These are phyloP conservation scores for Volucella bombylans DNA, from an alignment of 2,888 invertebrate species.

Conservation along the genomic window DNA sequence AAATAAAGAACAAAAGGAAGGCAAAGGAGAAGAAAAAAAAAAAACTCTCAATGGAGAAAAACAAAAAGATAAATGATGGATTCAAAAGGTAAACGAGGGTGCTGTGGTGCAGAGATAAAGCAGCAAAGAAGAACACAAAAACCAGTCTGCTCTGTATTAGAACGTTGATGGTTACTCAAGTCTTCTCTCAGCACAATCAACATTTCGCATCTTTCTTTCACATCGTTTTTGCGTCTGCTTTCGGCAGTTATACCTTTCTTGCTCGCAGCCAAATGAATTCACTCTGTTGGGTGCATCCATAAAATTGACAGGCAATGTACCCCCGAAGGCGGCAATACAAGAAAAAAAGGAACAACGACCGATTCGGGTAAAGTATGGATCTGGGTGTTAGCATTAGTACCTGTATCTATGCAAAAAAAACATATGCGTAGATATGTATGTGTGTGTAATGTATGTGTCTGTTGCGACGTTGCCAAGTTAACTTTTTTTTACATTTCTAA, in stretches of 20 bases:
- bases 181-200: slow-evolving; percentile 10
- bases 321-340: too few species aligned
- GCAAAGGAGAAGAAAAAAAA: not conserved
- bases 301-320: not conserved
- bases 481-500: not conserved
- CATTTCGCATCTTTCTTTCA: not conserved
- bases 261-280: not conserved
- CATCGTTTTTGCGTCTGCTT: not conserved
- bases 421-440: not conserved
- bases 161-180: not conserved
- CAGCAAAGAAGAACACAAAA: not conserved
- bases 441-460: not conserved
- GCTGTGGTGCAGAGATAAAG: not conserved
- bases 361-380: too few species aligned
- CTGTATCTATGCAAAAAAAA: not conserved
- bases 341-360: too few species aligned
- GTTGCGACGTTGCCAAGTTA: slow-evolving; percentile 15
- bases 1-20: not conserved
- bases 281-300: not conserved
- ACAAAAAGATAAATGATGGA: not conserved
- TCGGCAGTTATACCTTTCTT: not conserved
- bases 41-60: not conserved
- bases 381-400: too few species aligned
- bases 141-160: slow-evolving; percentile 13
- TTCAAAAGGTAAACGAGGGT: slow-evolving; percentile 14